Evolutionary conservation across 1,140 invertebrate genomes (phyloP).

Genomic region (Drosophila pseudoananassae): DNA sequence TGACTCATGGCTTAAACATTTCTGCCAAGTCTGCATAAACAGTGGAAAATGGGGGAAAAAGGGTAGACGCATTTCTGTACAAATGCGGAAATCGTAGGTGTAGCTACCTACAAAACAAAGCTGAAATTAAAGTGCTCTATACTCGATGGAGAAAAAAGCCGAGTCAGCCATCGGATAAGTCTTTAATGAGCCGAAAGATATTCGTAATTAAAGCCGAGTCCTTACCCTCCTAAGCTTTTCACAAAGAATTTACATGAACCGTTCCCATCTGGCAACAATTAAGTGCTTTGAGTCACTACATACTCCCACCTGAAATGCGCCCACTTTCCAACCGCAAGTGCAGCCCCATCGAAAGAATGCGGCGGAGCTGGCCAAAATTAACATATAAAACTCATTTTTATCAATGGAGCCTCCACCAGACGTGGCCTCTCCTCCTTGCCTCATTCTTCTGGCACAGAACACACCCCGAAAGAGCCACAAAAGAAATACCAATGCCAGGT

Average conservation of each 20-base stretch:
- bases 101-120: slow-evolving; percentile 32
- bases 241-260: neutral
- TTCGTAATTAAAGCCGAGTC: too few species aligned
- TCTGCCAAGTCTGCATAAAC: slow-evolving; percentile 32
- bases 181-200: neutral
- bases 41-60: neutral
- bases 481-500: slow-evolving; percentile 43
- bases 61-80: slow-evolving; percentile 37
- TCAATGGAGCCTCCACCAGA: slow-evolving; percentile 47
- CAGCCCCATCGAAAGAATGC: slow-evolving; percentile 57
- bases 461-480: slow-evolving; percentile 43
- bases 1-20: slow-evolving; percentile 53
- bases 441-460: slow-evolving; percentile 41
- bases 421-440: slow-evolving; percentile 23
- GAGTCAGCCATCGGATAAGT: neutral
- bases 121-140: slow-evolving; percentile 14
- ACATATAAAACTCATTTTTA: slow-evolving; percentile 70
- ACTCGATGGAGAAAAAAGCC: neutral
- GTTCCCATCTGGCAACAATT: neutral
- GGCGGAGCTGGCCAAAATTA: slow-evolving; percentile 52
- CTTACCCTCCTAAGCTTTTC: neutral
- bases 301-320: slow-evolving; percentile 13
- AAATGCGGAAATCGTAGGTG: slow-evolving; percentile 70
- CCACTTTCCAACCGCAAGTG: slow-evolving; percentile 40
- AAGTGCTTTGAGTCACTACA: slow-evolving; percentile 19